These are phyloP conservation scores for Serripes groenlandicus DNA, from an alignment of 2,888 invertebrate species.

Conservation along the genomic window DNA sequence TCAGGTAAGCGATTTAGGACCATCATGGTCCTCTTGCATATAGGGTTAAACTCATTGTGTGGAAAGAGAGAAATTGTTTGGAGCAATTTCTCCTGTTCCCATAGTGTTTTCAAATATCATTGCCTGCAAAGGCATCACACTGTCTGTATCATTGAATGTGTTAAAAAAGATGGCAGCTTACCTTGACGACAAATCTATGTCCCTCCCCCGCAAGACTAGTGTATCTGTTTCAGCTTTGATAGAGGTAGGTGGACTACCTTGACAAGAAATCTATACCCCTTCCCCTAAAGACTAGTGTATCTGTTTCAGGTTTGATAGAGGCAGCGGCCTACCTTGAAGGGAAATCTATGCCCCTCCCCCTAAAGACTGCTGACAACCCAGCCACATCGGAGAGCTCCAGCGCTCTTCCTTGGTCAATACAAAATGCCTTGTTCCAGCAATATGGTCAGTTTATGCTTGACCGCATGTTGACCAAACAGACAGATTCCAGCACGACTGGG, in stretches of 20 bases:
- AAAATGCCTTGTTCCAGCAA: slow-evolving; percentile 57
- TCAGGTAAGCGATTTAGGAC: background rate
- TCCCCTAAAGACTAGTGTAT: background rate
- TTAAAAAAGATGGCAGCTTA: too few relatives aligned
- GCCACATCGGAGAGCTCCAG: slow-evolving; percentile 19
- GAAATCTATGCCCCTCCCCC: slow-evolving; percentile 46
- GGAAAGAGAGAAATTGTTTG: too few relatives aligned
- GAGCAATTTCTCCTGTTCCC: too few relatives aligned
- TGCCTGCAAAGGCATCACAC: too few relatives aligned
- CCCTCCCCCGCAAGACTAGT: slow-evolving; percentile 38
- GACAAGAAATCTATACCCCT: too few relatives aligned
- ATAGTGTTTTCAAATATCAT: too few relatives aligned
- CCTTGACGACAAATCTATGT: slow-evolving; percentile 45
- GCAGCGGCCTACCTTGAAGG: slow-evolving; percentile 58
- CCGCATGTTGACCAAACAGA: slow-evolving; percentile 59
- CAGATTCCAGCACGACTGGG: slow-evolving; percentile 15
- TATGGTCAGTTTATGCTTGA: slow-evolving; percentile 67
- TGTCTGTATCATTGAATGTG: too few relatives aligned
- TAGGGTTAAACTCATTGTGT: too few relatives aligned
- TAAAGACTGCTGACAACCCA: slow-evolving; percentile 42
- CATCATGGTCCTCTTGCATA: background rate
- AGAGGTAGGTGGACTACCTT: background rate
- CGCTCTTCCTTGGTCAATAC: slow-evolving; percentile 62
- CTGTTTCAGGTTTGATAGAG: slow-evolving; percentile 51
- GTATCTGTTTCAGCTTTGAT: slow-evolving; percentile 3